Evolutionary conservation across 1,140 invertebrate species (phyloP), one percentile per base, ranked within the genome.

Genomic region (Zaprionus ornatus): DNA sequence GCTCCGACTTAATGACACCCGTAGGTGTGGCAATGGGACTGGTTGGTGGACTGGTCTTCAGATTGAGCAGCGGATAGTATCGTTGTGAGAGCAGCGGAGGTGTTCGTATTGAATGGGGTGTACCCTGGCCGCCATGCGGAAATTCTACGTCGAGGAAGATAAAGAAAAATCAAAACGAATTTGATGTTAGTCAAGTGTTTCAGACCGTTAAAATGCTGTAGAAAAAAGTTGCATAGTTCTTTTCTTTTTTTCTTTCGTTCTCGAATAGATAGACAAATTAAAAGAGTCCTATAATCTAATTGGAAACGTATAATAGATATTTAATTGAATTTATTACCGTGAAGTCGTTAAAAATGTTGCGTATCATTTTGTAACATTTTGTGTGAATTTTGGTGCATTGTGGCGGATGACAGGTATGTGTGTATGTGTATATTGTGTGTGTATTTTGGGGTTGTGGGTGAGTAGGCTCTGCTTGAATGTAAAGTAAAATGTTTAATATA

Each of bases 1-100:
- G 90, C 50, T 92, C 91, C 50, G 60, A 91, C 45, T 92, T 92
- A 15, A 92, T 92, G 4, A 80, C 75, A n/a, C 77, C 72, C n/a
- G 62, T 72, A 10, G 87, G 83, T 60, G 82, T 77, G 13, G 59
- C 67, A 55, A 82, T 83, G 62, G 91, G 91, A 77, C 91, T 92
- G 12, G 79, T 87, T 13, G 67, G 60, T 4, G 91, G 91, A 77
- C 91, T 92, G 29, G 73, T 68, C 75, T 92, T 92, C 27, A 92
- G 32, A 9, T 71, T 69, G 45, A 81, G 45, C 54, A 80, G 32
- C 52, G 62, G 78, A 57, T 74, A 77, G 35, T 71, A 69, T 48
- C 55, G 73, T 55, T 79, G 74, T 50, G 74, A 64, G 40, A 78
- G 69, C 50, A 72, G 64, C 25, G 64, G 62, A 9, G 63, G 27